These are phyloP conservation scores for Melanotaenia parkinsoni DNA, from an alignment of 2,797 vertebrate genomes.

Conservation along the genomic window DNA sequence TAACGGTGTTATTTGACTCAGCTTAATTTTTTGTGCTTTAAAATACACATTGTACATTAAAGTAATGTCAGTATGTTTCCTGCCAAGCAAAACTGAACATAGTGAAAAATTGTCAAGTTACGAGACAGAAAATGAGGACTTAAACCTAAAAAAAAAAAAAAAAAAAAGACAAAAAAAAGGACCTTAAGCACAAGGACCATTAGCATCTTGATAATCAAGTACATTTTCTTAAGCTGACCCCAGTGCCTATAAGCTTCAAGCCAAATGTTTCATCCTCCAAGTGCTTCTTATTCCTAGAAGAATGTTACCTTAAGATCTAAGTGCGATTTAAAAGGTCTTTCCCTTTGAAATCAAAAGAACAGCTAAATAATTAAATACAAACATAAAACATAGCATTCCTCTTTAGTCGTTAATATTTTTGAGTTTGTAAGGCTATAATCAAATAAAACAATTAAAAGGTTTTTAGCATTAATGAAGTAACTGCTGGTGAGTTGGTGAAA, in stretches of 20 bases:
- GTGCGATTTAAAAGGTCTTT: background rate
- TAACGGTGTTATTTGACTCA: background rate
- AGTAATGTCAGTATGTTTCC: background rate
- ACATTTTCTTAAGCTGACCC: background rate
- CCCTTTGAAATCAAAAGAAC: background rate
- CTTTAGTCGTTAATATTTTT: background rate
- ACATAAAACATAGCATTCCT: background rate
- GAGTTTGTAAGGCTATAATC: background rate
- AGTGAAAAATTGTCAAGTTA: background rate
- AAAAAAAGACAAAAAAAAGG: background rate
- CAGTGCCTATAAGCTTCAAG: background rate
- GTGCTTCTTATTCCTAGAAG: slow-evolving; percentile 6
- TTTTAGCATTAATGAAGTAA: background rate
- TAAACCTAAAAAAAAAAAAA: too few relatives aligned
- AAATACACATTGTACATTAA: background rate
- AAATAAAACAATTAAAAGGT: background rate
- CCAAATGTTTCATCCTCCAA: background rate
- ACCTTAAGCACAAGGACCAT: background rate
- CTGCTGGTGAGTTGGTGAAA: background rate
- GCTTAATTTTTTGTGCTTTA: background rate
- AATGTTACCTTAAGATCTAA: background rate
- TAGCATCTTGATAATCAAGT: background rate
- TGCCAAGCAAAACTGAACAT: background rate
- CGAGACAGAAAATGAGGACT: too few relatives aligned
- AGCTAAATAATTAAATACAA: background rate